Conservation (phyloP, 1,140 invertebrate species). For the Diabrotica virgifera region DNA sequence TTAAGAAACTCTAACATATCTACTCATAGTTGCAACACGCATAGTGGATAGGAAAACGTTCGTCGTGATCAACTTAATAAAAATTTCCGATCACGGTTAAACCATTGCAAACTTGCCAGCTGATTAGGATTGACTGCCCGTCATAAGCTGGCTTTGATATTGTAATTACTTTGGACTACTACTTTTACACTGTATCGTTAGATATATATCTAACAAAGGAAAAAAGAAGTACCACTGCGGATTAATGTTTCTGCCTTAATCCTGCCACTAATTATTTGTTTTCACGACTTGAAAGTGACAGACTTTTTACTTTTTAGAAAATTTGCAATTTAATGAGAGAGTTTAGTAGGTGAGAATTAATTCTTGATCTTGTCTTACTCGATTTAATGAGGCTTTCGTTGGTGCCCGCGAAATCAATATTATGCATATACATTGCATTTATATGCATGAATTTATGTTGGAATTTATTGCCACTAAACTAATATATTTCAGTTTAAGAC, state of each 20-base stretch:
- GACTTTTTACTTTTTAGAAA: too few species aligned
- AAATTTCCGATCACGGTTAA: conserved; percentile 29
- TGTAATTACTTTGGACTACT: conserved; percentile 31
- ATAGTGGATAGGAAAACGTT: conserved; percentile 27
- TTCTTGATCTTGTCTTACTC: too few species aligned
- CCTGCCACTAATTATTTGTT: conserved; percentile 8
- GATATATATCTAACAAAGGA: neutral
- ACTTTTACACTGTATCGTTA: conserved; percentile 20
- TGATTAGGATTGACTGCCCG: conserved; percentile 30
- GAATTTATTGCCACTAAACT: too few species aligned
- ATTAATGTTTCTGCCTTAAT: conserved; percentile 12
- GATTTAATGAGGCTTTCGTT: too few species aligned
- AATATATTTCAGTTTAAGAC: too few species aligned
- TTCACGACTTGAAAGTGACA: too few species aligned
- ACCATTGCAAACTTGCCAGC: conserved; percentile 24
- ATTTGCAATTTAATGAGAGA: too few species aligned
- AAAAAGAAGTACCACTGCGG: neutral
- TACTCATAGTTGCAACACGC: conserved; percentile 29
- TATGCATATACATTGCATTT: too few species aligned
- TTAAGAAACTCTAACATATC: conserved; percentile 24
- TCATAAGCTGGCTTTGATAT: conserved; percentile 33
- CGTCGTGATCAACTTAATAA: conserved; percentile 27
- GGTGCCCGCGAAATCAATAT: too few species aligned
- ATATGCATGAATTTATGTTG: too few species aligned
- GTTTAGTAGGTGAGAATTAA: too few species aligned